phyloP scores from a whole-genome alignment of 2,113 vertebrate genomes.

The Solea senegalensis region DNA sequence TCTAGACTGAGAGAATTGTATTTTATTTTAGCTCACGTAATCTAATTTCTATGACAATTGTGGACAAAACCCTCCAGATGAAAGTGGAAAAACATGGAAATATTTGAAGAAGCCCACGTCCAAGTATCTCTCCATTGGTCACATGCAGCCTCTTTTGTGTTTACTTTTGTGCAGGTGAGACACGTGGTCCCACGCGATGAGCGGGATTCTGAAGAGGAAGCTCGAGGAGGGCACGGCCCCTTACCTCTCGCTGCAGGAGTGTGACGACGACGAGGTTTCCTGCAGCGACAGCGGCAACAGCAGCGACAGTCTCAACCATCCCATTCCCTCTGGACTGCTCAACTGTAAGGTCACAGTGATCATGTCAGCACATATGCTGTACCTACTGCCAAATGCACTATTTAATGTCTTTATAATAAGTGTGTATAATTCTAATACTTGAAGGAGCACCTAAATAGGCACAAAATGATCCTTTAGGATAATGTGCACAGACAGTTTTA shows the following conservation, averaged over 20 bases:
- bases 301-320: conserved; percentile 91
- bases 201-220: conserved; percentile 91
- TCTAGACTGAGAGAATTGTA: too few relatives aligned
- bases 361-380: neutral
- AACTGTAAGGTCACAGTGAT: conserved; percentile 82
- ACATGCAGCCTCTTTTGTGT: neutral
- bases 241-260: conserved; percentile 87
- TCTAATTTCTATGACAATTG: too few relatives aligned
- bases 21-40: too few relatives aligned
- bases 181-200: conserved; percentile 78
- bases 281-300: conserved; percentile 97
- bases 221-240: conserved; percentile 90
- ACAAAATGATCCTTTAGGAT: too few relatives aligned
- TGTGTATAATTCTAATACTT: too few relatives aligned
- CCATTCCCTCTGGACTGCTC: conserved; percentile 87
- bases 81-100: too few relatives aligned
- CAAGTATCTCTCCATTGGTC: too few relatives aligned
- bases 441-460: too few relatives aligned
- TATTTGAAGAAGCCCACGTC: too few relatives aligned
- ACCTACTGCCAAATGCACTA: neutral
- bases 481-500: too few relatives aligned
- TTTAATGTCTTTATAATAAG: too few relatives aligned
- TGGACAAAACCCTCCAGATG: too few relatives aligned
- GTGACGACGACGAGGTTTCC: conserved; percentile 89
- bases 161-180: conserved; percentile 36